Conservation (phyloP, 2,888 invertebrate genomes). For the Acrocyrtus sp. region DNA sequence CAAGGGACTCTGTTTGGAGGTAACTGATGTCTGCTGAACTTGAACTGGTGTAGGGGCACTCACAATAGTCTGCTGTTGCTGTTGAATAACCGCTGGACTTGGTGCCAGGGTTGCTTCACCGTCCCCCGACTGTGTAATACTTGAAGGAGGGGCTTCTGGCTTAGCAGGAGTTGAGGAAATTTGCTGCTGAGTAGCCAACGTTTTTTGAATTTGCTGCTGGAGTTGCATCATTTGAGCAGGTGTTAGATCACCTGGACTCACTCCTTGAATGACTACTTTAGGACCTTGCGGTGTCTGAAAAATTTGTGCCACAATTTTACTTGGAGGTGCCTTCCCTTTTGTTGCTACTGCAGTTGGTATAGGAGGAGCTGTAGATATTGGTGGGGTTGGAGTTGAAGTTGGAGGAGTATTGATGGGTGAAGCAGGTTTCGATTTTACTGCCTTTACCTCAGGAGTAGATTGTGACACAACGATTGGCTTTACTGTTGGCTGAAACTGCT, state of each 20-base stretch:
- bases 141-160: neutral
- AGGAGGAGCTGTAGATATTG: conserved; percentile 54
- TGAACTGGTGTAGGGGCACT: conserved; percentile 2
- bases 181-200: conserved; percentile 56
- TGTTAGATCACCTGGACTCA: conserved; percentile 84
- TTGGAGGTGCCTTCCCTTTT: conserved; percentile 63
- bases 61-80: neutral
- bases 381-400: conserved; percentile 4
- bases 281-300: conserved; percentile 87
- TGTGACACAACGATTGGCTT: neutral
- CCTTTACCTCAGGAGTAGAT: too few relatives aligned
- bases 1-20: neutral
- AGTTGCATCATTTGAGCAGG: conserved; percentile 83
- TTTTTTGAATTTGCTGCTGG: conserved; percentile 86
- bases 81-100: neutral
- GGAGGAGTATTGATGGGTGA: neutral
- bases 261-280: conserved; percentile 84
- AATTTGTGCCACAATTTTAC: conserved; percentile 67
- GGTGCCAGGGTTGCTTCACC: neutral
- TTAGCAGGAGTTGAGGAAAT: conserved; percentile 53
- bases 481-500: too few relatives aligned
- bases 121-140: neutral
- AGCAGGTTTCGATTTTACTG: too few relatives aligned
- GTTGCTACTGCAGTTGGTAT: conserved; percentile 46
- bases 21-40: neutral